These are phyloP conservation scores for Crocallis elinguaria DNA, from an alignment of 2,888 invertebrate genomes.

Conservation along the genomic window DNA sequence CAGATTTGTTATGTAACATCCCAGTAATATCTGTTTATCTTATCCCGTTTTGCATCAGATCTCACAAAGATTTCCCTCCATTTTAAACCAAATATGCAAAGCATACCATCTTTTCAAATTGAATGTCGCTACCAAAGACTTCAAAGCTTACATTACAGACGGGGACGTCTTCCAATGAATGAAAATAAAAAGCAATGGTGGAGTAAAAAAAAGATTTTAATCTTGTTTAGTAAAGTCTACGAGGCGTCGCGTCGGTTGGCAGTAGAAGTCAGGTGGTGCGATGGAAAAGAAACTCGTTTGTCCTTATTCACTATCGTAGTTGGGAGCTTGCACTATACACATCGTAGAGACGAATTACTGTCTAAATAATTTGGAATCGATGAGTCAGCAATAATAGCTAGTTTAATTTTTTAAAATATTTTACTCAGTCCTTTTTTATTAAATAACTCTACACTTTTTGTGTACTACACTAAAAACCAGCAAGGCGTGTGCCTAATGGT, in stretches of 20 bases:
- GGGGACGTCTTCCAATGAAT: slow-evolving; percentile 36
- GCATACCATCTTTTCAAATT: slow-evolving; percentile 26
- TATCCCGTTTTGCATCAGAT: slow-evolving; percentile 14
- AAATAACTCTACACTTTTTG: too few relatives aligned
- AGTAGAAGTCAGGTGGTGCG: slow-evolving; percentile 74
- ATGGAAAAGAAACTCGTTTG: slow-evolving; percentile 81
- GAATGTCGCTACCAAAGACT: slow-evolving; percentile 30
- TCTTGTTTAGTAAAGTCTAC: slow-evolving; percentile 73
- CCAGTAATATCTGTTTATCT: slow-evolving; percentile 11
- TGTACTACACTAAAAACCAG: too few relatives aligned
- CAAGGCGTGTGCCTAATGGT: too few relatives aligned
- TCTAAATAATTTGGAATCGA: slow-evolving; percentile 40
- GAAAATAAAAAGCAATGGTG: slow-evolving; percentile 43
- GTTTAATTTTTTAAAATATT: neutral
- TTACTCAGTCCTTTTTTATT: too few relatives aligned
- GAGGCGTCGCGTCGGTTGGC: slow-evolving; percentile 66
- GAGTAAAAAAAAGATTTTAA: slow-evolving; percentile 72
- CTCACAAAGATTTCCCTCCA: slow-evolving; percentile 17
- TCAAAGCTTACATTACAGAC: slow-evolving; percentile 31
- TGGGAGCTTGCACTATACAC: slow-evolving; percentile 49
- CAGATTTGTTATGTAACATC: too few relatives aligned
- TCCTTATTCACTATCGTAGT: slow-evolving; percentile 71
- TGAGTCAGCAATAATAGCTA: neutral
- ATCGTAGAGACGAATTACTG: slow-evolving; percentile 51
- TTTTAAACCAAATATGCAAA: slow-evolving; percentile 28